These are phyloP conservation scores for Lanius ludovicianus DNA, from an alignment of 2,113 vertebrate species.

Conservation along the genomic window DNA sequence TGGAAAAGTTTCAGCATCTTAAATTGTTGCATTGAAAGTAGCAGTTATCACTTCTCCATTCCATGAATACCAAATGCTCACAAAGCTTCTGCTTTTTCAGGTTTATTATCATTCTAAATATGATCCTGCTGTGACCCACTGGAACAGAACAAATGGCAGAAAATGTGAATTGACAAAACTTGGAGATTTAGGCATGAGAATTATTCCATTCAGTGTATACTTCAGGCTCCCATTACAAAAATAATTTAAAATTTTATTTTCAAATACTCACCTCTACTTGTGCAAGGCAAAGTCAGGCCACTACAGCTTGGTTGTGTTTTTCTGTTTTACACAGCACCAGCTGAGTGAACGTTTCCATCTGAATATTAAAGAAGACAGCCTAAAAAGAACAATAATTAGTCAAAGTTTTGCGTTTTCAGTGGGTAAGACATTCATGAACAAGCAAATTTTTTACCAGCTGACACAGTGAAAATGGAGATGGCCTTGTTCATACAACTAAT, in stretches of 20 bases:
- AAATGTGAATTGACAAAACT: not conserved
- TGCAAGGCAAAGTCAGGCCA: not conserved
- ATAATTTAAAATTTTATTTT: not conserved
- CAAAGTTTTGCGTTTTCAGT: not conserved
- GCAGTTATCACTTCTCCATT: not conserved
- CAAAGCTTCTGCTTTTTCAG: not conserved
- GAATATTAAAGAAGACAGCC: not conserved
- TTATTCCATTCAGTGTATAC: not conserved
- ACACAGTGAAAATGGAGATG: not conserved
- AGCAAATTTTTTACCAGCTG: not conserved
- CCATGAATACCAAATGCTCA: not conserved
- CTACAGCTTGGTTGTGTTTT: not conserved
- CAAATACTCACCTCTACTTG: not conserved
- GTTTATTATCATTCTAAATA: not conserved
- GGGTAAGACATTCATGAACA: not conserved
- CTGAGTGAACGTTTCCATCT: not conserved
- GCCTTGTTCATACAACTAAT: not conserved
- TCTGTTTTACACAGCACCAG: not conserved
- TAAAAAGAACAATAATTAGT: not conserved
- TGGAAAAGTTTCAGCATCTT: not conserved
- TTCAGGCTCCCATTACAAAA: not conserved
- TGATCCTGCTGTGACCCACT: not conserved
- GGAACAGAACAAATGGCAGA: not conserved
- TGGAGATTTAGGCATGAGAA: not conserved
- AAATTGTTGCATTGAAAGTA: not conserved